These are phyloP conservation scores for Athetis lepigone DNA, from an alignment of 2,888 invertebrate species.

Conservation along the genomic window DNA sequence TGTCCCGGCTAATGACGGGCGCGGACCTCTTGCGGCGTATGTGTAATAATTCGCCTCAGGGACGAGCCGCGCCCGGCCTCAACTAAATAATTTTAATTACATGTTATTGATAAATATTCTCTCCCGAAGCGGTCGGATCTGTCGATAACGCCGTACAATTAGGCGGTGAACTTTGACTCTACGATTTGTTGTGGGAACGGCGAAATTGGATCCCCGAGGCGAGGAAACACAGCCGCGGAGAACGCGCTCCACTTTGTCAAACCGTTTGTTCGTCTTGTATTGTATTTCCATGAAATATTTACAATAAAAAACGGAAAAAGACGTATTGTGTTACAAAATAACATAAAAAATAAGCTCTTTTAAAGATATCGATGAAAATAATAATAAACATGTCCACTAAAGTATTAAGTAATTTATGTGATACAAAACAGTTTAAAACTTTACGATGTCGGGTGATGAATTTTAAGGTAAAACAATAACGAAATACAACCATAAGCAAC, in stretches of 20 bases:
- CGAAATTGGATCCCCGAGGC: constrained; percentile 80
- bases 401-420: constrained; percentile 63
- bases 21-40: constrained; percentile 87
- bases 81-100: constrained; percentile 90
- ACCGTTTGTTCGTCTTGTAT: constrained; percentile 40
- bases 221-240: constrained; percentile 59
- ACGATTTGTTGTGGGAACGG: constrained; percentile 88
- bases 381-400: constrained; percentile 64
- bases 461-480: constrained; percentile 69
- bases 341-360: constrained; percentile 53
- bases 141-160: constrained; percentile 87
- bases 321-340: constrained; percentile 54
- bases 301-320: constrained; percentile 46
- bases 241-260: constrained; percentile 47
- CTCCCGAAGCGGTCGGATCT: constrained; percentile 84
- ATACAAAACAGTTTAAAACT: constrained; percentile 65
- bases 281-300: constrained; percentile 44
- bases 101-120: constrained; percentile 89
- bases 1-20: constrained; percentile 87
- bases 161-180: constrained; percentile 87
- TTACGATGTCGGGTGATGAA: constrained; percentile 65
- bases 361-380: constrained; percentile 64
- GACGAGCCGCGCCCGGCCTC: constrained; percentile 73
- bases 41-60: constrained; percentile 88
- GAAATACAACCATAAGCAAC: constrained; percentile 67